These are phyloP conservation scores for Corvus hawaiiensis DNA, from an alignment of 2,113 vertebrate genomes.

Conservation along the genomic window DNA sequence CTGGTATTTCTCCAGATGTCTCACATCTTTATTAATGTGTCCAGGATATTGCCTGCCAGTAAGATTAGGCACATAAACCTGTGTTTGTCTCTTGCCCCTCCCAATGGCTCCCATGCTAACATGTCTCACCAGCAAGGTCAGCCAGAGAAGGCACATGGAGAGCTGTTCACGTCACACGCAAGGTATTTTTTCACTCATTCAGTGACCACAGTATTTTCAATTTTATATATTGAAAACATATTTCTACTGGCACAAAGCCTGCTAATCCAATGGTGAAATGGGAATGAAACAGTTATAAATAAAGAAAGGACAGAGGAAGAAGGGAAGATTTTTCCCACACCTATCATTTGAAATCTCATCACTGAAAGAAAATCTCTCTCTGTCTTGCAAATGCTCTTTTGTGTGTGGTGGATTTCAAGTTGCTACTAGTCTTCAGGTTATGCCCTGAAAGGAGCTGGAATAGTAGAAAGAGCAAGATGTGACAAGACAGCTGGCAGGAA, in stretches of 20 bases:
- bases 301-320: not conserved
- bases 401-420: slow-evolving; percentile 8
- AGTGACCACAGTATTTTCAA: slow-evolving; percentile 19
- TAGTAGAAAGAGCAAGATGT: not conserved
- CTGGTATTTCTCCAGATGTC: slow-evolving; percentile 66
- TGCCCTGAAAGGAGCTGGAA: not conserved
- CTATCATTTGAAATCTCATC: slow-evolving; percentile 5
- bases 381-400: not conserved
- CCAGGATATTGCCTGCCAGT: slow-evolving; percentile 53
- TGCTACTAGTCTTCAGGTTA: slow-evolving; percentile 30
- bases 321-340: slow-evolving; percentile 14
- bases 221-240: not conserved
- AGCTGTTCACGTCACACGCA: slow-evolving; percentile 15
- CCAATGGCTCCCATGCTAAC: slow-evolving; percentile 32
- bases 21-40: slow-evolving; percentile 57
- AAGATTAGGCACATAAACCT: slow-evolving; percentile 36
- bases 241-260: slow-evolving; percentile 16
- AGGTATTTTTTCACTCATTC: slow-evolving; percentile 44
- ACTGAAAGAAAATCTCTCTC: slow-evolving; percentile 21
- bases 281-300: slow-evolving; percentile 10
- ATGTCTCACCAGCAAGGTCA: slow-evolving; percentile 58
- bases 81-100: slow-evolving; percentile 47
- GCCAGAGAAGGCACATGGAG: slow-evolving; percentile 27
- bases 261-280: slow-evolving; percentile 21
- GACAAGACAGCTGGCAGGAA: slow-evolving; percentile 21